These are phyloP conservation scores for Forbesichthys agassizii DNA, from an alignment of 2,113 vertebrate genomes.

Conservation along the genomic window DNA sequence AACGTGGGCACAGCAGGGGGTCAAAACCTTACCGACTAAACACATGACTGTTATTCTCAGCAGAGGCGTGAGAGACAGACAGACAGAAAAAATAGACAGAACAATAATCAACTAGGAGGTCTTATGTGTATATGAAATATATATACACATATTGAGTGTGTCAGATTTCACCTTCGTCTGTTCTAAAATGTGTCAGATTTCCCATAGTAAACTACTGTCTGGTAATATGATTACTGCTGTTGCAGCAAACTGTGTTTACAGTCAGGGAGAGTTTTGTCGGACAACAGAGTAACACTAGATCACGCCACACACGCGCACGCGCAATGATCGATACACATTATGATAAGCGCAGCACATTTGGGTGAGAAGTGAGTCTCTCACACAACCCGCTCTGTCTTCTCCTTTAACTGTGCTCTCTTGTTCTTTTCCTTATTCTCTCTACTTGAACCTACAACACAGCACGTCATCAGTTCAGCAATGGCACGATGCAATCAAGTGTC, in stretches of 20 bases:
- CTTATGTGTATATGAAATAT: background rate
- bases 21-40: background rate
- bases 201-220: background rate
- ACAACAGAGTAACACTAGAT: conserved; percentile 34
- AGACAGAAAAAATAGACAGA: background rate
- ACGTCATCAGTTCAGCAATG: background rate
- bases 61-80: background rate
- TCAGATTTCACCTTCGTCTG: background rate
- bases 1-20: background rate
- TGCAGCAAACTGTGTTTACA: conserved; percentile 26
- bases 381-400: background rate
- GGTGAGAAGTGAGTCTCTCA: background rate
- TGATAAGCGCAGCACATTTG: conserved; percentile 26
- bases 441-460: background rate
- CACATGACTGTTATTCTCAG: background rate
- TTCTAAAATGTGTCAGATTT: background rate
- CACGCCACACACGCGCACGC: background rate
- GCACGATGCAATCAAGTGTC: background rate
- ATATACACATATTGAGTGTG: background rate
- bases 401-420: background rate
- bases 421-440: background rate
- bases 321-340: conserved; percentile 2
- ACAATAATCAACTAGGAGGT: background rate
- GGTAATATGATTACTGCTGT: conserved; percentile 19
- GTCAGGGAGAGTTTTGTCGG: conserved; percentile 4